Evolutionary conservation across 2,888 invertebrate genomes (phyloP), one percentile per base, ranked within the genome.

Genomic region (Pristionchus arcanus): DNA sequence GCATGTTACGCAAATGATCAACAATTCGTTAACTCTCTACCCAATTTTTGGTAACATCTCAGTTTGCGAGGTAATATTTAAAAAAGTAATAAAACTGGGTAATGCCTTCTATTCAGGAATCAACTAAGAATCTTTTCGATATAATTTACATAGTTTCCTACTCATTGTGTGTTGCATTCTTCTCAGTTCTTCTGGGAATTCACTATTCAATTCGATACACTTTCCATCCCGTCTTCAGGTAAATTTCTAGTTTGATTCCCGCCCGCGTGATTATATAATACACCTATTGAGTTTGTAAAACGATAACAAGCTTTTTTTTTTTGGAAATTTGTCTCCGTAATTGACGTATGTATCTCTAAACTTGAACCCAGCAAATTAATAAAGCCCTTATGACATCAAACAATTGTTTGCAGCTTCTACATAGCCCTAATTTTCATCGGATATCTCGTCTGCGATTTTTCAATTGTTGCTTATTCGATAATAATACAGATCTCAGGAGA

Each of bases 151-250:
- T 77, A 3, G 42, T 77, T 19, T 19, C 42, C 7, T 77, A 77
- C 15, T 77, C 77, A 19, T 42, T 77, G 21, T 42, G 42, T 11
- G 7, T 42, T 2, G 34, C 42, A 19, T 77, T 77, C 77, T 42
- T 77, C 25, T 42, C 42, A 1, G 42, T 77, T 42, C 42, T 77
- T 5, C 77, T 77, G 7, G n/a, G 42, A 77, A 77, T 77, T 42
- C 77, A 77, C 25, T 77, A 49, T 15, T 42, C 42, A 15, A 37
- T 77, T 42, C 77, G 77, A 21, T 42, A 77, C n/a, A 42, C 77
- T 28, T 77, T 77, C 34, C 77, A 77, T 77, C 77, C 77, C 25
- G 77, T 77, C 25, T 77, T 77, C 77, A 77, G 77, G 77, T 77
- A n/a, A 1, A 71, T 13, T 7, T 71, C 34, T 71, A 71, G 13